Base-by-base conservation (phyloP, 2,113 vertebrate species). In the Indri indri region DNA sequence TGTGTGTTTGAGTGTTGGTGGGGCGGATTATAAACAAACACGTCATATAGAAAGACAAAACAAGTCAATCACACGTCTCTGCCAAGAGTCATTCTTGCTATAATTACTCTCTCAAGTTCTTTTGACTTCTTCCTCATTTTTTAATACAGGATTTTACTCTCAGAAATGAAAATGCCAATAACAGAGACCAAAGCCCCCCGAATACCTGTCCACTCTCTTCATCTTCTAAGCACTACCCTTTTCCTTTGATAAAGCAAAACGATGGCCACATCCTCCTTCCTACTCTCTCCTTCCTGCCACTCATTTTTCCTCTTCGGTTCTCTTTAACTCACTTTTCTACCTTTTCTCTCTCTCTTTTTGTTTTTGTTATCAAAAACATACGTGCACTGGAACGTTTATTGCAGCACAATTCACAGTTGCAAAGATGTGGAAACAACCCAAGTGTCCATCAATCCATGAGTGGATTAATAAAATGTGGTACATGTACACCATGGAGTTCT, bases 21-120 rank as follows among this genome's bases (percentile, higher is more conserved):
- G 5, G 6, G n/a, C 2, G 1, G 32, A 32, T 3, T 16, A 25
- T 1, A 34, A 30, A 42, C 18, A 37, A 14, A n/a, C 23, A 6
- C 0, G 5, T 10, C 47, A 7, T 50, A 40, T 6, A 32, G 12
- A 77, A 57, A 22, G 20, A 8, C 0, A 12, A 54, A 23, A 3
- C 79, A 34, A 11, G 30, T 37, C 32, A 42, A 8, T 1, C 7
- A 5, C 8, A 37, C 10, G 22, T 3, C 10, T 59, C 23, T 10
- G 32, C 10, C 18, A 20, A 14, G 20, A 42, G 10, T 59, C 27
- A 37, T 65, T 65, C 42, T 34, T 45, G 1, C 5, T 3, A 3
- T 2, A 40, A 1, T 16, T 34, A 42, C 47, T 18, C 47, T 57
- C 27, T 1, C 1, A 18, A 18, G 8, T 10, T 16, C 23, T 8